phyloP scores from a whole-genome alignment of 2,113 vertebrate species.

The Trochalopteron elliotii region DNA sequence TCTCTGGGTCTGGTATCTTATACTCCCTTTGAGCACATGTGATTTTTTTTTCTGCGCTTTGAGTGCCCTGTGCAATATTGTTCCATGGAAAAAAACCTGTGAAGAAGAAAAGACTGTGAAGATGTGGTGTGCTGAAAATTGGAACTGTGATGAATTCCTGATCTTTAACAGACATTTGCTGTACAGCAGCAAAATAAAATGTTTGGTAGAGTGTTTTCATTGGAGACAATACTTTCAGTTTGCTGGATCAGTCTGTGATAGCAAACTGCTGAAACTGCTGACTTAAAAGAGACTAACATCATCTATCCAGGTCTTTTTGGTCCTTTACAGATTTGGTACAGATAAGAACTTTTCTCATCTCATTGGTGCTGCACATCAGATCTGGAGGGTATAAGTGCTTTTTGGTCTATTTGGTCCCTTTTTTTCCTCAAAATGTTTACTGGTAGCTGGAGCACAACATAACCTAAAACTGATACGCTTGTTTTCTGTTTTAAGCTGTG shows the following conservation, averaged over 20 bases:
- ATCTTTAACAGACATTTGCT: not conserved
- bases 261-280: not conserved
- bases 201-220: not conserved
- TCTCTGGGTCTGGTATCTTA: not conserved
- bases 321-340: not conserved
- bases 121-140: not conserved
- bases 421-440: not conserved
- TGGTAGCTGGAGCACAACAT: not conserved
- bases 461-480: not conserved
- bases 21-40: not conserved
- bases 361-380: not conserved
- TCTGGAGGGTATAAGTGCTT: not conserved
- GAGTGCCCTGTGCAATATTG: not conserved
- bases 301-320: not conserved
- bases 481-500: not conserved
- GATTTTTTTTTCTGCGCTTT: not conserved
- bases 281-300: not conserved
- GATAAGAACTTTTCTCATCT: not conserved
- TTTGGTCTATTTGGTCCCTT: not conserved
- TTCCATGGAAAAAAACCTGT: not conserved
- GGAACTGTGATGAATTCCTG: not conserved
- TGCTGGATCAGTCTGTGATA: not conserved
- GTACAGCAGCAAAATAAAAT: not conserved
- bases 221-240: not conserved
- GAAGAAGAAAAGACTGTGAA: not conserved